phyloP scores from a whole-genome alignment of 2,888 invertebrate genomes.

The Apodemia mormo region DNA sequence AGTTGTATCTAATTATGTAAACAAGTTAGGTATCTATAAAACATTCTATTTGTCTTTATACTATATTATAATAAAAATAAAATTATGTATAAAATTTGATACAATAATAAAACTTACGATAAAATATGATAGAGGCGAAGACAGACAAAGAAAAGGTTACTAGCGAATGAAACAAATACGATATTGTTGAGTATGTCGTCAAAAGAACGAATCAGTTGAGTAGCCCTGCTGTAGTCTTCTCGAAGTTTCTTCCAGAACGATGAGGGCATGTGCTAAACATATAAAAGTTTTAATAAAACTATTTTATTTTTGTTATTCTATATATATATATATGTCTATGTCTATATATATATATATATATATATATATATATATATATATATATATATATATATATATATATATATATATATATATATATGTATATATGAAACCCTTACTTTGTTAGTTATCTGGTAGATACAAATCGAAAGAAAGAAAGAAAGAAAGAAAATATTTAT shows the following conservation, averaged over 20 bases:
- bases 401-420: no score
- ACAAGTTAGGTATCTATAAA: not conserved
- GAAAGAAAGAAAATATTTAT: no score
- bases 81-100: not conserved
- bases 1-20: no score
- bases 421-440: no score
- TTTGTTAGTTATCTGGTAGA: no score
- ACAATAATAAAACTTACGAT: conserved; percentile 63
- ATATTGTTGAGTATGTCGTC: conserved; percentile 82
- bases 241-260: conserved; percentile 56
- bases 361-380: no score
- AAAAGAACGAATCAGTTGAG: conserved; percentile 76
- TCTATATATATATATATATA: no score
- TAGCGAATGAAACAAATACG: conserved; percentile 83
- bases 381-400: no score
- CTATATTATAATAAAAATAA: not conserved
- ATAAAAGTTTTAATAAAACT: no score
- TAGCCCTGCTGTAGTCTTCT: conserved; percentile 82
- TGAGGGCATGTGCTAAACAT: conserved; percentile 33
- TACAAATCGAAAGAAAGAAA: no score
- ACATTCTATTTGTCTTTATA: not conserved
- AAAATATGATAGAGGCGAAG: conserved; percentile 84
- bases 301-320: no score
- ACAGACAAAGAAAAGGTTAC: conserved; percentile 85
- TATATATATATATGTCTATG: no score